Percentiles rank a stretch among this genome's conserved stretches.
phyloP scores from a whole-genome alignment of 1,140 invertebrate genomes.

The Aporrectodea caliginosa region DNA sequence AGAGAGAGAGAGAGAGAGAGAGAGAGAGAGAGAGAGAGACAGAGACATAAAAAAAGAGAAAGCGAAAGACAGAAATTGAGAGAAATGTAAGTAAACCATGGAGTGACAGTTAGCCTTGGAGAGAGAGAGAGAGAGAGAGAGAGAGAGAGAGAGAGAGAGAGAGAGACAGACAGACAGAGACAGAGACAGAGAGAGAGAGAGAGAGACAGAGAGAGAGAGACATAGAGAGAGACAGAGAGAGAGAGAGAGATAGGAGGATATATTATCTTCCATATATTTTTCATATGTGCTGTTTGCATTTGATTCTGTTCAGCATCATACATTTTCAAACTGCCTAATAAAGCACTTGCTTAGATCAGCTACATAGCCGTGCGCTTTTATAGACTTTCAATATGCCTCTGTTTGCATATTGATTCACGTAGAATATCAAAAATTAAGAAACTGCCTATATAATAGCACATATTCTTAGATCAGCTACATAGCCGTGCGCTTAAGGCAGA shows the following conservation, averaged over 20 bases:
- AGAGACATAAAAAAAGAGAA: background rate
- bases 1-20: conserved; percentile 1
- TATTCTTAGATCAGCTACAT: no score
- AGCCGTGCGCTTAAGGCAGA: no score
- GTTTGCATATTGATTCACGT: no score
- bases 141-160: background rate
- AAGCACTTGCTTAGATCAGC: no score
- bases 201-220: background rate
- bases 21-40: background rate
- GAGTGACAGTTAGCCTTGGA: background rate
- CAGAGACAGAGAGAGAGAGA: background rate
- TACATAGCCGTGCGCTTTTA: no score
- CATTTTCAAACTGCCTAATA: no score
- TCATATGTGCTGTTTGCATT: no score
- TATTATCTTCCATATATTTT: no score
- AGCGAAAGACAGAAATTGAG: background rate
- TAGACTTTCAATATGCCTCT: no score
- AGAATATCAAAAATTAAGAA: no score
- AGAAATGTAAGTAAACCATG: background rate
- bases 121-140: background rate
- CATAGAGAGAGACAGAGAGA: background rate
- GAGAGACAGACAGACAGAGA: background rate
- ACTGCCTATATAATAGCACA: no score
- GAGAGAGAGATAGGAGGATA: background rate
- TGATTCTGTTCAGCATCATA: no score